phyloP scores from a whole-genome alignment of 2,888 invertebrate species.

The Byasa hedistus region DNA sequence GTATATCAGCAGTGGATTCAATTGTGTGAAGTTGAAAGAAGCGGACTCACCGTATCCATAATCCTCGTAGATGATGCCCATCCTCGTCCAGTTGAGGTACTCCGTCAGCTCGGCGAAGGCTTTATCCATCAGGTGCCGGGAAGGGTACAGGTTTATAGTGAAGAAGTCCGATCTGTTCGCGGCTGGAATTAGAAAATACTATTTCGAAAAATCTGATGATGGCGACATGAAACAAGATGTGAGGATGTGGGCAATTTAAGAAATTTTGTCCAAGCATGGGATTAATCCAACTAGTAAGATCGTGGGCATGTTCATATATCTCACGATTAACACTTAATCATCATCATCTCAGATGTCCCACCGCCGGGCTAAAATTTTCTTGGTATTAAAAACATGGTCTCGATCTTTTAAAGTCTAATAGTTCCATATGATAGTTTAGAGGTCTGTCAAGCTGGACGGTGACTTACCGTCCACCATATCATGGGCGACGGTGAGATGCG shows the following conservation, averaged over 20 bases:
- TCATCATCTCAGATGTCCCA: too few relatives aligned
- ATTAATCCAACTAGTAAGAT: not conserved
- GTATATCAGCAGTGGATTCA: too few relatives aligned
- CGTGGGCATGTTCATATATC: too few relatives aligned
- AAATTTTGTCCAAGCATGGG: not conserved
- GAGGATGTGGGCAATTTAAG: too few relatives aligned
- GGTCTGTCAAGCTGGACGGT: too few relatives aligned
- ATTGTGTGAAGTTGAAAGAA: too few relatives aligned
- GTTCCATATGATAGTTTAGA: too few relatives aligned
- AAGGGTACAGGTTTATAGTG: slow-evolving; percentile 93
- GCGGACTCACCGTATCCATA: slow-evolving; percentile 84
- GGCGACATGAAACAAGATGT: too few relatives aligned
- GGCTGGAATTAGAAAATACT: slow-evolving; percentile 44
- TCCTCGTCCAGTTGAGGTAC: slow-evolving; percentile 95
- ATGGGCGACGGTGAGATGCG: slow-evolving; percentile 86
- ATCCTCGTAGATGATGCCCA: slow-evolving; percentile 96
- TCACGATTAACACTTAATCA: too few relatives aligned
- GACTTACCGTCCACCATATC: slow-evolving; percentile 40
- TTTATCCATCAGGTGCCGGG: slow-evolving; percentile 88
- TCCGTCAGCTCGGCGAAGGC: slow-evolving; percentile 92
- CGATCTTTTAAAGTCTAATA: too few relatives aligned
- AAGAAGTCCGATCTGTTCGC: slow-evolving; percentile 68
- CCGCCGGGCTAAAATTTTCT: too few relatives aligned
- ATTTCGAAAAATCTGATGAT: not conserved
- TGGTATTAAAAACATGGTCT: too few relatives aligned